Conservation (phyloP, 2,888 invertebrate genomes). For the Ramazzottius varieornatus region DNA sequence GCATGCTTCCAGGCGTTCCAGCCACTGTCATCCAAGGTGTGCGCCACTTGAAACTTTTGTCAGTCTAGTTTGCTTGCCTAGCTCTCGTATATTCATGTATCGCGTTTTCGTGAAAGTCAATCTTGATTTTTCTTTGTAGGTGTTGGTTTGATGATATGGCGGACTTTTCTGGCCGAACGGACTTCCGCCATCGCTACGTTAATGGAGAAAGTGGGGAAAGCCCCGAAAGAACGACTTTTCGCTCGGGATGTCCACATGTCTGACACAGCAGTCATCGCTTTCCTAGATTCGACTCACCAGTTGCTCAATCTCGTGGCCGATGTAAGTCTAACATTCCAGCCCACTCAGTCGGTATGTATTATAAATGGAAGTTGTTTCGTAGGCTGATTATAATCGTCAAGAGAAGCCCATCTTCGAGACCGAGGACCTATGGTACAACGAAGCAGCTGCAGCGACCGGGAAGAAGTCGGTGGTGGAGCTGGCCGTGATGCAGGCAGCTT, state of each 20-base stretch:
- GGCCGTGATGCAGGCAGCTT: conserved; percentile 44
- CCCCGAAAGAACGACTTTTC: conserved; percentile 49
- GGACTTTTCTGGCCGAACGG: conserved; percentile 51
- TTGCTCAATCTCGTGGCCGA: conserved; percentile 33
- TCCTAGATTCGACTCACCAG: conserved; percentile 25
- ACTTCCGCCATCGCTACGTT: conserved; percentile 47
- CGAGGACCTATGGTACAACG: conserved; percentile 19
- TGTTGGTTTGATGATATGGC: conserved; percentile 59
- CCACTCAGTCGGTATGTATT: neutral
- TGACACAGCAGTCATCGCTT: conserved; percentile 18
- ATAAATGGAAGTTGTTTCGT: neutral
- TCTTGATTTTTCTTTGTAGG: conserved; percentile 26
- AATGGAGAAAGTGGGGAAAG: conserved; percentile 44
- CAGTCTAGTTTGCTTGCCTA: neutral
- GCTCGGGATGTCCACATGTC: conserved; percentile 21
- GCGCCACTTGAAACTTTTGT: too few relatives aligned
- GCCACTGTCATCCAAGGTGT: too few relatives aligned
- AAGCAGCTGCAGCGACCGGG: neutral
- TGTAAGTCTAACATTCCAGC: conserved; percentile 23
- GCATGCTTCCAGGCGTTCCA: too few relatives aligned
- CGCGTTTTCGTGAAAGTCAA: neutral
- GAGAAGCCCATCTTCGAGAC: neutral
- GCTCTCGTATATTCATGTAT: neutral
- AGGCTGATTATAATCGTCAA: neutral
- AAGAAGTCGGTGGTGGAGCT: conserved; percentile 39